A percentile compares a stretch with the other conserved stretches of the same genome.
Conservation (phyloP, 1,140 invertebrate species). For the Bombyx mori region DNA sequence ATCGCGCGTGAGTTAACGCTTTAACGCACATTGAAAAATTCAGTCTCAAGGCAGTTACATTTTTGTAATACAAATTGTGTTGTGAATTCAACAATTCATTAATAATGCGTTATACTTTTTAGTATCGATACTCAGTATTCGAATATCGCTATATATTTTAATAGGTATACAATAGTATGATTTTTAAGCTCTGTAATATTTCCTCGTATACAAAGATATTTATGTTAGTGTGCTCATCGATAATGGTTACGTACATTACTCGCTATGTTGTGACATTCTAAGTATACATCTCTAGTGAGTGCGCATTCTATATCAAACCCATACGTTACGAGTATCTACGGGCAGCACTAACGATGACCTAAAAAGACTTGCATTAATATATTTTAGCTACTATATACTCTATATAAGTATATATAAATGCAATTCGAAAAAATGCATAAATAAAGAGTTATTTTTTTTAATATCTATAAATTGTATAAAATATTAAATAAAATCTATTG, state of each 20-base stretch:
- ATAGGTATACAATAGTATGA: too few species aligned
- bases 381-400: conserved; percentile 67
- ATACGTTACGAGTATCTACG: conserved; percentile 37
- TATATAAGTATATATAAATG: conserved; percentile 70
- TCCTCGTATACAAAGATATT: conserved; percentile 66
- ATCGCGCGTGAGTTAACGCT: conserved; percentile 25
- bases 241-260: conserved; percentile 33
- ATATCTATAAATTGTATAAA: conserved; percentile 72
- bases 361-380: conserved; percentile 47
- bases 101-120: too few species aligned
- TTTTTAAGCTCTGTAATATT: conserved; percentile 65
- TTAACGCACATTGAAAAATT: conserved; percentile 33
- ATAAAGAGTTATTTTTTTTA: conserved; percentile 68
- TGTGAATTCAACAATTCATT: too few species aligned
- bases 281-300: conserved; percentile 51
- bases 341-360: conserved; percentile 58
- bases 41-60: conserved; percentile 54
- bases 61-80: too few species aligned
- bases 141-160: too few species aligned
- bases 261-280: conserved; percentile 56
- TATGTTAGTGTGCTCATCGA: conserved; percentile 43
- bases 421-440: conserved; percentile 69
- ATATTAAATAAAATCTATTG: conserved; percentile 72
- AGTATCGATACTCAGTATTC: too few species aligned
- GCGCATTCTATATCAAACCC: conserved; percentile 48